Conservation (phyloP, 2,888 invertebrate species). For the Chalcosyrphus nemorum region DNA sequence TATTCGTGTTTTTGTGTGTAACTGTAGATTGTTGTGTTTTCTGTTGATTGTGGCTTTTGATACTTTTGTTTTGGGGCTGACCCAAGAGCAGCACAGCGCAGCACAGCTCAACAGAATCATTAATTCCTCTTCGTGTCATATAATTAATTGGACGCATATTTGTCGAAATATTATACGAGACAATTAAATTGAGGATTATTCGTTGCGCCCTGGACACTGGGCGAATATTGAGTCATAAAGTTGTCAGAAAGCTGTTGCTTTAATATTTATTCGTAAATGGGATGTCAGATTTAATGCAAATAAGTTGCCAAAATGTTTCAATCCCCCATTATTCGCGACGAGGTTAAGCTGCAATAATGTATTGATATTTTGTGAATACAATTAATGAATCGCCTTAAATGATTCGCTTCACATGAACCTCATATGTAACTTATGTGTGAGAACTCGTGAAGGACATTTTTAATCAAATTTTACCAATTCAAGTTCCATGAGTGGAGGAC, state of each 20-base stretch:
- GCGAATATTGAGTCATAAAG: constrained; percentile 61
- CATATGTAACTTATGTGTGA: no score
- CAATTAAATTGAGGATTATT: constrained; percentile 70
- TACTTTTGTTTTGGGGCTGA: constrained; percentile 28
- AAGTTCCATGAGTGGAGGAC: no score
- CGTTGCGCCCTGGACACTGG: constrained; percentile 1
- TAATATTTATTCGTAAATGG: constrained; percentile 41
- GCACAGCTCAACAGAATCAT: constrained; percentile 28
- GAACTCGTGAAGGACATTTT: no score
- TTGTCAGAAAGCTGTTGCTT: constrained; percentile 34
- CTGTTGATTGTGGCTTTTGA: constrained; percentile 63
- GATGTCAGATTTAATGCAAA: constrained; percentile 68
- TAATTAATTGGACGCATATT: constrained; percentile 71
- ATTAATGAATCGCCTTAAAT: not conserved
- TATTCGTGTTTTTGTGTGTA: constrained; percentile 67
- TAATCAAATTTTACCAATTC: no score
- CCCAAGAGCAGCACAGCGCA: not conserved
- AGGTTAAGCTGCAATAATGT: constrained; percentile 43
- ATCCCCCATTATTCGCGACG: constrained; percentile 51
- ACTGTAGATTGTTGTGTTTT: constrained; percentile 62
- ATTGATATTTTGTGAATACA: not conserved
- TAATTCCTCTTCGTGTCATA: constrained; percentile 59
- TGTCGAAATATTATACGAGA: constrained; percentile 73
- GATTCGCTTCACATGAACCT: no score
- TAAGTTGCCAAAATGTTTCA: constrained; percentile 68